Evolutionary conservation across 1,140 invertebrate species (phyloP), one percentile per base, ranked within the genome.

Genomic region (Contarinia nasturtii): DNA sequence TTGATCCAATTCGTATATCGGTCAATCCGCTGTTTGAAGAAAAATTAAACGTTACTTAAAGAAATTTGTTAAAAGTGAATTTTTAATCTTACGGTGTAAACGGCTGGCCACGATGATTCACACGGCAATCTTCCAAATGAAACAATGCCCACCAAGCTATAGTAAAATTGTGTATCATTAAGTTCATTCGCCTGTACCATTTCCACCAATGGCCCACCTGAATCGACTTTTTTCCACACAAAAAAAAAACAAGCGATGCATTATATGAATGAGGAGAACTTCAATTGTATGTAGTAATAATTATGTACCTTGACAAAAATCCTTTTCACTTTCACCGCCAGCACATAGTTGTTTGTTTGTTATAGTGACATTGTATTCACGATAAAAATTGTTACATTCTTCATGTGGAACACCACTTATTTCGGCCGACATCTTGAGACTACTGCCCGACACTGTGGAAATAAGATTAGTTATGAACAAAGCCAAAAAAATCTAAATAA

Each of bases 121-220:
- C 84, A 89, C 0, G 73, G 73, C 0, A 74, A 72, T 0, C 78
- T 77, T 1, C 87, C 87, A 60, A 84, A 84, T 0, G 80, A 84
- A 0, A 85, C 80, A 0, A 86, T 63, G 1, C 82, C 83, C 0
- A 71, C 60, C 0, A 61, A 57, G n/a, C n/a, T n/a, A 11, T 67
- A 59, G 55, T 71, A 64, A 46, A 41, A 48, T 11, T 33, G 40
- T n/a, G 27, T 14, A 2, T 21, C 22, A 12, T 3, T 4, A 7
- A 17, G 22, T 1, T 49, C 48, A 7, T 50, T 52, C 1, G 59
- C 53, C 2, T 53, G 27, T 2, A 55, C 33, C 65, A 64, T 66
- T n/a, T n/a, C n/a, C n/a, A n/a, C n/a, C 18, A 78, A 55, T 0
- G 76, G 73, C 7, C 76, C 76, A 11, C 77, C 77, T 1, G 75